Conservation (phyloP, 2,888 invertebrate species). For the Hydropsyche betteni region DNA sequence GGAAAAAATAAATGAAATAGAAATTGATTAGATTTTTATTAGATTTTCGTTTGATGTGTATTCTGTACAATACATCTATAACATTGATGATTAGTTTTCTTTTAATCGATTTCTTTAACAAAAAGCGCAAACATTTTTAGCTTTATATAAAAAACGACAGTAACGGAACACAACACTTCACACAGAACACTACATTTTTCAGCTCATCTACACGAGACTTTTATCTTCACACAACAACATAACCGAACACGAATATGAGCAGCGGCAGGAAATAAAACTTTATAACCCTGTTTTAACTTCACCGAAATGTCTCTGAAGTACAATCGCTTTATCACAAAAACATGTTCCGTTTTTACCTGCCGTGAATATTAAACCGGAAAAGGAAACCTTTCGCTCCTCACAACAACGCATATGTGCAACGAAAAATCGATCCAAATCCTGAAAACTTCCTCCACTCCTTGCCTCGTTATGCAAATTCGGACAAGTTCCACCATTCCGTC, state of each 20-base stretch:
- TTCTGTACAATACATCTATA: conserved; percentile 18
- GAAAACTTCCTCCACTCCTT: not conserved
- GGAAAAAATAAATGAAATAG: conserved; percentile 31
- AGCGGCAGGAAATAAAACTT: conserved; percentile 35
- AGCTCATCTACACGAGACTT: not conserved
- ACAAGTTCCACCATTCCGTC: not conserved
- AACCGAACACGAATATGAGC: conserved; percentile 25
- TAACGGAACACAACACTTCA: not conserved
- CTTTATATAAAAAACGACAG: not conserved
- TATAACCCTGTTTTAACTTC: conserved; percentile 40
- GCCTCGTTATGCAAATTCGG: not conserved
- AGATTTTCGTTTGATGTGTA: conserved; percentile 35
- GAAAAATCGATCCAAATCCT: not conserved
- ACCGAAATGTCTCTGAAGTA: conserved; percentile 34
- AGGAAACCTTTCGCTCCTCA: too few species aligned
- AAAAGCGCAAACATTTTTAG: not conserved
- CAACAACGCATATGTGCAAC: not conserved
- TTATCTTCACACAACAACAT: conserved; percentile 7
- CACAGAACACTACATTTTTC: not conserved
- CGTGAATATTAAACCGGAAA: conserved; percentile 38
- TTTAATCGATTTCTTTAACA: not conserved
- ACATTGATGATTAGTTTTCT: not conserved
- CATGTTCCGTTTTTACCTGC: conserved; percentile 35
- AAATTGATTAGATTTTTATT: conserved; percentile 44
- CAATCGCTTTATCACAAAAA: conserved; percentile 39